A percentile compares a stretch with the other conserved stretches of the same genome.
phyloP scores from a whole-genome alignment of 2,888 invertebrate species.

The Drosophila trichaetosa region DNA sequence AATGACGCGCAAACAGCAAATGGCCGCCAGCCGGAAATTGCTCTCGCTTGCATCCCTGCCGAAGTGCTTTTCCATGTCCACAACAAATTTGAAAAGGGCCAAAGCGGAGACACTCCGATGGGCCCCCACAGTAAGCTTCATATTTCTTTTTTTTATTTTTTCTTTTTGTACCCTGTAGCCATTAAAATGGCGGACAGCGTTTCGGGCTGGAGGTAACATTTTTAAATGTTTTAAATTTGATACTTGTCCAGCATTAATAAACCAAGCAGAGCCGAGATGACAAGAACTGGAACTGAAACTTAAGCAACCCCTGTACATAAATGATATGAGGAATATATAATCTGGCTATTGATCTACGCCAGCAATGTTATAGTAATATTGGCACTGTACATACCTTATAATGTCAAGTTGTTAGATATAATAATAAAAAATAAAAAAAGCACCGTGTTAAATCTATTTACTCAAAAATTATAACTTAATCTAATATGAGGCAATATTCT shows the following conservation, averaged over 20 bases:
- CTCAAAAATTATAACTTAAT: not conserved
- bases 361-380: not conserved
- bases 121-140: not conserved
- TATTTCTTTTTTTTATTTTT: not conserved
- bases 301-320: not conserved
- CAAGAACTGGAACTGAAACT: not conserved
- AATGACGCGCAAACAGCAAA: slow-evolving; percentile 69
- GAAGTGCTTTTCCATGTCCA: slow-evolving; percentile 63
- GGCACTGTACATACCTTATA: not conserved
- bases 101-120: slow-evolving; percentile 1
- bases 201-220: not conserved
- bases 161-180: slow-evolving; percentile 9
- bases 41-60: slow-evolving; percentile 58
- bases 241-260: not conserved
- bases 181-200: not conserved
- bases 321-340: too few relatives aligned
- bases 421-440: too few relatives aligned
- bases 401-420: not conserved
- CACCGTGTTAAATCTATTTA: not conserved
- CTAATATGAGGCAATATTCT: not conserved
- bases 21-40: slow-evolving; percentile 67
- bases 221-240: not conserved
- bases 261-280: not conserved
- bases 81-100: slow-evolving; percentile 8
- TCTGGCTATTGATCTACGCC: not conserved